Base-by-base conservation (phyloP, 2,888 invertebrate species). In the Piscicola geometra region DNA sequence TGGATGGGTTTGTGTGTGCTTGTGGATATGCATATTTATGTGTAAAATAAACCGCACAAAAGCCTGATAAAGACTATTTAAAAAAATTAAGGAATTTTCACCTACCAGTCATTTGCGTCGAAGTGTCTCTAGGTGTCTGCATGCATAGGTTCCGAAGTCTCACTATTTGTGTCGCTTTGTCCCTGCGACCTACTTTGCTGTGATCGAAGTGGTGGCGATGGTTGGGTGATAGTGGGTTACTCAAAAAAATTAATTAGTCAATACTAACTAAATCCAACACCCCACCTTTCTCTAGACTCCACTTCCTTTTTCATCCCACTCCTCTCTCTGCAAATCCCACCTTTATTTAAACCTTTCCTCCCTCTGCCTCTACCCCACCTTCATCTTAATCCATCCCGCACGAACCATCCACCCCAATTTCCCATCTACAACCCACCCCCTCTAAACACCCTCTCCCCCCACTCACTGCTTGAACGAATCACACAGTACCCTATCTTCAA, bases 21-120 rank as follows among this genome's bases (percentile, higher is more conserved):
- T 41, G 41, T 41, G 41, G 5, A 15, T 41, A 15, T 41, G 41
- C 15, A 15, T 41, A 9, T 41, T 5, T 41, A 15, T 41, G 41
- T 41, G 41, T 41, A 41, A 15, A 41, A 41, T 41, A 41, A n/a
- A 41, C 41, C 5, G 15, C 41, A 41, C 5, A 41, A 41, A 41
- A 41, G 41, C 5, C 41, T 5, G 41, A 41, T n/a, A n/a, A n/a
- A n/a, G n/a, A n/a, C n/a, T n/a, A n/a, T n/a, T n/a, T n/a, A n/a
- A n/a, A n/a, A n/a, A n/a, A n/a, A n/a, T n/a, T n/a, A n/a, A n/a
- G n/a, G n/a, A n/a, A n/a, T n/a, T n/a, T n/a, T 9, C 21, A 47
- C 50, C 21, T 21, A 56, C 60, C 82, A 2, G 85, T 85, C 86
- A 86, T 86, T 80, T 86, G 86, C 35, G 86, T 86, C 41, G 83